phyloP scores from a whole-genome alignment of 1,140 invertebrate genomes.

The Polypedilum pembai region DNA sequence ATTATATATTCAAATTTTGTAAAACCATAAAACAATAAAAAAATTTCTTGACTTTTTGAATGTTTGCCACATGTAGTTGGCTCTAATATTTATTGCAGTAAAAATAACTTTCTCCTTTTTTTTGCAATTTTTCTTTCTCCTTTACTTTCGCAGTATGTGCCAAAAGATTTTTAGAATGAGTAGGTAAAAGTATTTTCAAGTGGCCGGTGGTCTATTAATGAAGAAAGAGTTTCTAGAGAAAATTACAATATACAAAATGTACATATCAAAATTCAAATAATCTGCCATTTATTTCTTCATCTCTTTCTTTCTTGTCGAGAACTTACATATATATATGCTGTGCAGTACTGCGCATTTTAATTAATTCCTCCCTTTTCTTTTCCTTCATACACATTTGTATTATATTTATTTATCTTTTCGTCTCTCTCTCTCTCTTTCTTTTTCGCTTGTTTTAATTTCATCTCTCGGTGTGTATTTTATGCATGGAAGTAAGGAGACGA shows the following conservation, averaged over 20 bases:
- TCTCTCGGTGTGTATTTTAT: not conserved
- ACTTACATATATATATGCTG: not conserved
- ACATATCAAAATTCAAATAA: slow-evolving; percentile 26
- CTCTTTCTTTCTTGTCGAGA: too few species aligned
- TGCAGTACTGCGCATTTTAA: slow-evolving; percentile 15
- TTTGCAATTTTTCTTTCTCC: too few species aligned
- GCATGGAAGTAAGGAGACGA: slow-evolving; percentile 9
- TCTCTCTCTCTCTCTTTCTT: not conserved
- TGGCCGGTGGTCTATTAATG: too few species aligned
- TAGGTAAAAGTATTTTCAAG: too few species aligned
- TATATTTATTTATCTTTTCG: slow-evolving; percentile 12
- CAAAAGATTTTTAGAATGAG: too few species aligned
- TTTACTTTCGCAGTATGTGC: too few species aligned
- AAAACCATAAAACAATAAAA: slow-evolving; percentile 19
- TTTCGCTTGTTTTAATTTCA: slow-evolving; percentile 5
- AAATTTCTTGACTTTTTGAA: not conserved
- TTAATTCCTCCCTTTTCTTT: slow-evolving; percentile 25
- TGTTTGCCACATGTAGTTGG: not conserved
- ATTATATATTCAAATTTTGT: slow-evolving; percentile 1
- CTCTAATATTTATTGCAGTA: slow-evolving; percentile 2
- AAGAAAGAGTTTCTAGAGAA: too few species aligned
- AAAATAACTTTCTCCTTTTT: slow-evolving; percentile 16
- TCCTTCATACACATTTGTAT: slow-evolving; percentile 13
- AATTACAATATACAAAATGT: not conserved
- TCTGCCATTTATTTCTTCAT: slow-evolving; percentile 26